Conservation (phyloP, 2,113 vertebrate species). For the Notechis scutatus region DNA sequence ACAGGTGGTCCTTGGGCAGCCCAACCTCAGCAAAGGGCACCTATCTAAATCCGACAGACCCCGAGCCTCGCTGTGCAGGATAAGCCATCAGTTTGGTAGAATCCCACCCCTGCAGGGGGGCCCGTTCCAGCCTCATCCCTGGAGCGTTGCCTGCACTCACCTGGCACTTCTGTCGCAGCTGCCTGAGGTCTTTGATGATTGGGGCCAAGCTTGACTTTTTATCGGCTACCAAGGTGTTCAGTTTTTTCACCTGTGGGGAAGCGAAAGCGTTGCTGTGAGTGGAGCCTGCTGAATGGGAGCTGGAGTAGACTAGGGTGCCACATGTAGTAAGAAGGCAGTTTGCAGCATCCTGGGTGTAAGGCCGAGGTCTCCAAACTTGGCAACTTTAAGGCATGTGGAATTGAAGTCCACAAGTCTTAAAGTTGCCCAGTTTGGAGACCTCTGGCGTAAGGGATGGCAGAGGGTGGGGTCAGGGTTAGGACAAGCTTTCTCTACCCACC, state of each 20-base stretch:
- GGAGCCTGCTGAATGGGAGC: not conserved
- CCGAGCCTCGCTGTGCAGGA: constrained; percentile 45
- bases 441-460: not conserved
- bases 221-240: constrained; percentile 84
- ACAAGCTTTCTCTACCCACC: not conserved
- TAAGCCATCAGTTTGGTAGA: not conserved
- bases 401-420: no score
- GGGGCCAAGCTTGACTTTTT: constrained; percentile 92
- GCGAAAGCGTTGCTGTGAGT: not conserved
- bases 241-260: constrained; percentile 83
- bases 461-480: not conserved
- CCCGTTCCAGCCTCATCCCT: accelerated
- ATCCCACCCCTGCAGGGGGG: no score
- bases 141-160: constrained; percentile 61
- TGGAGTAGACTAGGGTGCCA: not conserved
- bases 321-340: not conserved
- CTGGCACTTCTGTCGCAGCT: constrained; percentile 84
- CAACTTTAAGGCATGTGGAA: no score
- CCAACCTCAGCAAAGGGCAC: constrained; percentile 45
- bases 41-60: constrained; percentile 54
- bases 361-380: not conserved
- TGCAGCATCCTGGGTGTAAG: not conserved
- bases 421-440: no score
- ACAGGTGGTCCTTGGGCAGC: constrained; percentile 50
- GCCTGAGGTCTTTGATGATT: constrained; percentile 90